phyloP scores from a whole-genome alignment of 2,888 invertebrate species.

The Calliopum simillimum region DNA sequence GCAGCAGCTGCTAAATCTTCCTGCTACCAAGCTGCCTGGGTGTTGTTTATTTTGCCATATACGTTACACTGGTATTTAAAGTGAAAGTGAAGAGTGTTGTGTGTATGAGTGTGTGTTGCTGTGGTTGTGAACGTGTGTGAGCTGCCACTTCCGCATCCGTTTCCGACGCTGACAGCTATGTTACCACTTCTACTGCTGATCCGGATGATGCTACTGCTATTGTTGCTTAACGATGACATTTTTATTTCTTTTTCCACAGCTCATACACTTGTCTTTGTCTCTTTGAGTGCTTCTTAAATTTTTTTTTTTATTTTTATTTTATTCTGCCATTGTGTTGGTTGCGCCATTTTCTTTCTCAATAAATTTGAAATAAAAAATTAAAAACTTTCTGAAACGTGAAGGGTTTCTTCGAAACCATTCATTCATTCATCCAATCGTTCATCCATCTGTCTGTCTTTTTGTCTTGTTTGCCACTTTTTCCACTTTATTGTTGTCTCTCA shows the following conservation, averaged over 20 bases:
- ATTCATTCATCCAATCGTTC: too few species aligned
- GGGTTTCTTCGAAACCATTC: neutral
- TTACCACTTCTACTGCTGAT: neutral
- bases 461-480: too few species aligned
- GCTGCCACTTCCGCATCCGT: neutral
- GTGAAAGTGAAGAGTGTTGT: too few species aligned
- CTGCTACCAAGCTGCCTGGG: too few species aligned
- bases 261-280: neutral
- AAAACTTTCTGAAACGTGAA: neutral
- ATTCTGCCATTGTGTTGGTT: neutral
- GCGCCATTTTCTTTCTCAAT: neutral
- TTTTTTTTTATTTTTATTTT: neutral
- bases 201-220: neutral
- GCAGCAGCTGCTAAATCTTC: neutral
- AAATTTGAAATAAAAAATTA: neutral
- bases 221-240: constrained; percentile 9
- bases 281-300: neutral
- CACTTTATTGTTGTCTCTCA: too few species aligned
- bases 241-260: neutral
- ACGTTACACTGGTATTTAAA: too few species aligned
- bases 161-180: neutral
- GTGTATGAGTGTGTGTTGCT: too few species aligned
- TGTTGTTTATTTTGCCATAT: too few species aligned
- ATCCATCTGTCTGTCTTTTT: too few species aligned
- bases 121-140: too few species aligned